phyloP scores from a whole-genome alignment of 2,797 vertebrate species.

The Aplochiton taeniatus region DNA sequence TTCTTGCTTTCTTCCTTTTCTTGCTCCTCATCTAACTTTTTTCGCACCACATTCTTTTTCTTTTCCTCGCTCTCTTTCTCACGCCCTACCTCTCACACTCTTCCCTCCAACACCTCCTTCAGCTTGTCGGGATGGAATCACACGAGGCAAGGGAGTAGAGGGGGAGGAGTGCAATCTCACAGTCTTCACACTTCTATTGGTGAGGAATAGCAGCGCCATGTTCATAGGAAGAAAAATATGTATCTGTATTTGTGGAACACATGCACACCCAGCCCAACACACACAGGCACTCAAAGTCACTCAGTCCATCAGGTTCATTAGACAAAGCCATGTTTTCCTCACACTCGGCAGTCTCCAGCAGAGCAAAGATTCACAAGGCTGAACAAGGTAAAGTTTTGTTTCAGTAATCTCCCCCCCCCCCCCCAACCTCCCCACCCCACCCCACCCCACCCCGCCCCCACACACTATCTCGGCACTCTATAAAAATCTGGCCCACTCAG shows the following conservation, averaged over 20 bases:
- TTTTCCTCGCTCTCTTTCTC: constrained; percentile 58
- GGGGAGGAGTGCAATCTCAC: constrained; percentile 43
- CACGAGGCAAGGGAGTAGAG: constrained; percentile 50
- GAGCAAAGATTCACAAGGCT: background rate
- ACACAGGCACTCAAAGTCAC: constrained; percentile 32
- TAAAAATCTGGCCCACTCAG: too few species aligned
- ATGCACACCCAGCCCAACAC: background rate
- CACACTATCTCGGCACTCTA: too few species aligned
- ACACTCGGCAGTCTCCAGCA: background rate
- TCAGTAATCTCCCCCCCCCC: too few species aligned
- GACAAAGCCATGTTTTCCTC: background rate
- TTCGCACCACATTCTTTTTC: constrained; percentile 45
- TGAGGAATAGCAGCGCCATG: constrained; percentile 35
- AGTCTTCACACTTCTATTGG: constrained; percentile 54
- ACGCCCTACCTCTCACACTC: constrained; percentile 37
- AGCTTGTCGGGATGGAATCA: constrained; percentile 55
- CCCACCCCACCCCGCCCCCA: too few species aligned
- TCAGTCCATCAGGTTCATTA: constrained; percentile 7
- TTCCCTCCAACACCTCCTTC: constrained; percentile 59
- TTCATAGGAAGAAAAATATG: constrained; percentile 41
- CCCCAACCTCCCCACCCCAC: too few species aligned
- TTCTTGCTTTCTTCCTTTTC: constrained; percentile 37
- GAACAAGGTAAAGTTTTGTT: background rate
- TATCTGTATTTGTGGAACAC: constrained; percentile 39
- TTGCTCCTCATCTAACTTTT: constrained; percentile 20